phyloP scores from a whole-genome alignment of 1,140 invertebrate species.

The Thalassaphorura encarpata region DNA sequence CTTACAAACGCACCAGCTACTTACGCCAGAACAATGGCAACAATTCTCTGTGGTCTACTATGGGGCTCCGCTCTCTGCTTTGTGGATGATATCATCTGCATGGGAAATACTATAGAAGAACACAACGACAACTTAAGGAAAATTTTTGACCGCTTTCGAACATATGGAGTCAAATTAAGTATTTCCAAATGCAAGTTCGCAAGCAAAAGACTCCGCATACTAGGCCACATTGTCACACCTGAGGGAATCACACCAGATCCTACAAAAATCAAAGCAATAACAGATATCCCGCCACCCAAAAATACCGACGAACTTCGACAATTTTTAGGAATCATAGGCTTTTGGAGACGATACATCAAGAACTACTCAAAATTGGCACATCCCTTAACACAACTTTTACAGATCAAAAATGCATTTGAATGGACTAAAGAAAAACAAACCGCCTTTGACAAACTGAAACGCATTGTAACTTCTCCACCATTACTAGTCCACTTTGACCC shows the following conservation, averaged over 20 bases:
- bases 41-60: no score
- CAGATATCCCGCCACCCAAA: conserved; percentile 33
- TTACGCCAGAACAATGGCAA: no score
- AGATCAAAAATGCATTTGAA: conserved; percentile 34
- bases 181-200: conserved; percentile 33
- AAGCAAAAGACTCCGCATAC: conserved; percentile 34
- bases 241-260: conserved; percentile 36
- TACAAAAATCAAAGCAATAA: conserved; percentile 36
- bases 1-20: no score
- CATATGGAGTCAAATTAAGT: conserved; percentile 31
- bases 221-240: conserved; percentile 36
- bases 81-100: no score
- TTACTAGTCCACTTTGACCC: conserved; percentile 35
- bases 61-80: no score
- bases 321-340: conserved; percentile 39
- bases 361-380: conserved; percentile 35
- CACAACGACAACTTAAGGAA: no score
- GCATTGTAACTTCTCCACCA: conserved; percentile 27
- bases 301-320: conserved; percentile 34
- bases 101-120: no score
- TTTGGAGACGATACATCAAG: conserved; percentile 37
- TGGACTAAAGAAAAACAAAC: conserved; percentile 35
- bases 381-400: conserved; percentile 37
- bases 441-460: conserved; percentile 34
- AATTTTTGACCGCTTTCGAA: not conserved